Evolutionary conservation across 2,113 vertebrate genomes (phyloP).

Genomic region (Chiloscyllium plagiosum): DNA sequence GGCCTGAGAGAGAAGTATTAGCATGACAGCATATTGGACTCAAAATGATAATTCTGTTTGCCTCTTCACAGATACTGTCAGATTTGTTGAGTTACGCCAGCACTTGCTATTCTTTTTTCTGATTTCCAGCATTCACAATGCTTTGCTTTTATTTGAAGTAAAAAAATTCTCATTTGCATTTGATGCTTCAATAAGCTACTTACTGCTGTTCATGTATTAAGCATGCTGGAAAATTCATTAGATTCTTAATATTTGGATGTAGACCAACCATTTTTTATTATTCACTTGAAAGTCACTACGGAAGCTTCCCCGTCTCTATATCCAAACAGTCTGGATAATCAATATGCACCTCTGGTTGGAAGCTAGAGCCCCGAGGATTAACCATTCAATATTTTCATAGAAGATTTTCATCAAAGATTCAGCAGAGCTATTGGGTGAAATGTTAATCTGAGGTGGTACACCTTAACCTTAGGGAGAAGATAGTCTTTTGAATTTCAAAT

Average conservation of each 20-base stretch:
- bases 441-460: no score
- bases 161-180: not conserved
- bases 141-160: no score
- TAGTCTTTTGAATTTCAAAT: not conserved
- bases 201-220: not conserved
- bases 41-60: no score
- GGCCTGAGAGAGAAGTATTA: no score
- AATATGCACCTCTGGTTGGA: not conserved
- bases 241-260: not conserved
- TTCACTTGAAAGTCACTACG: not conserved
- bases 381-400: not conserved
- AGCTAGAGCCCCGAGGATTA: not conserved
- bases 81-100: no score
- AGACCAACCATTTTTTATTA: not conserved
- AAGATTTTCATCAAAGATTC: not conserved
- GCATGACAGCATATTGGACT: no score
- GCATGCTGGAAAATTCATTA: not conserved
- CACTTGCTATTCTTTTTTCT: no score
- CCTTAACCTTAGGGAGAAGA: no score
- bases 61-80: no score
- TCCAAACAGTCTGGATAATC: not conserved
- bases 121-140: no score
- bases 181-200: slow-evolving; percentile 11
- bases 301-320: not conserved
- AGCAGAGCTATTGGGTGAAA: not conserved